Base-by-base conservation (phyloP, 1,140 invertebrate species). In the Drosophila saltans region DNA sequence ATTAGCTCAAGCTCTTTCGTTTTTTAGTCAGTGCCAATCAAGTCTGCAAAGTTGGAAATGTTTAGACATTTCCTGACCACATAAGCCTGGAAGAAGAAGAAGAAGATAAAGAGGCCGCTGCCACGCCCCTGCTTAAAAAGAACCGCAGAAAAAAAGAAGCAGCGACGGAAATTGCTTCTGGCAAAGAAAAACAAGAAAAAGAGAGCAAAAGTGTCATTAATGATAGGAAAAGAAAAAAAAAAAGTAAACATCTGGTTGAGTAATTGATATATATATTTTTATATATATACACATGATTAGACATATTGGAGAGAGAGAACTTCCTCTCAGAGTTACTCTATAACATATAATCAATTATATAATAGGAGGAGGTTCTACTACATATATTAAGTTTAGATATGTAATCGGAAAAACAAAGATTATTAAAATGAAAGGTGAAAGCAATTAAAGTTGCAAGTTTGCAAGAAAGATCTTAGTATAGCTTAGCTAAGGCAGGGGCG, bases 201-300 rank as follows among this genome's bases (percentile, higher is more conserved):
- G 76, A 86, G 80, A 88, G 83, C 83, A 88, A 88, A 88, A 88
- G 83, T 88, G 83, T 77, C 83, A 88, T 86, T 86, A 88, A 66
- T 26, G 21, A 10, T 52, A 52, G 45, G 21, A 52, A 36, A 52
- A 52, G 3, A 0, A 2, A 30, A 4, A 30, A 30, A 30, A 30
- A 30, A 52, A 52, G 45, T 52, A 52, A 52, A 52, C 45, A 52
- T 52, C 45, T 52, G 45, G 45, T 52, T 52, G 45, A 26, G 21
- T 52, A 52, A 52, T 52, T 52, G 45, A 52, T 52, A n/a, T n/a
- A n/a, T n/a, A n/a, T n/a, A 52, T 26, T 7, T 48, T 21, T 30
- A 30, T 30, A 52, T 52, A 52, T 26, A 8, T 52, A 52, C n/a
- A 52, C 45, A 10, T 26, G 24, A 52, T 52, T 26, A 26, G 45